These are phyloP conservation scores for Episyrphus balteatus DNA, from an alignment of 1,140 invertebrate species.

Conservation along the genomic window DNA sequence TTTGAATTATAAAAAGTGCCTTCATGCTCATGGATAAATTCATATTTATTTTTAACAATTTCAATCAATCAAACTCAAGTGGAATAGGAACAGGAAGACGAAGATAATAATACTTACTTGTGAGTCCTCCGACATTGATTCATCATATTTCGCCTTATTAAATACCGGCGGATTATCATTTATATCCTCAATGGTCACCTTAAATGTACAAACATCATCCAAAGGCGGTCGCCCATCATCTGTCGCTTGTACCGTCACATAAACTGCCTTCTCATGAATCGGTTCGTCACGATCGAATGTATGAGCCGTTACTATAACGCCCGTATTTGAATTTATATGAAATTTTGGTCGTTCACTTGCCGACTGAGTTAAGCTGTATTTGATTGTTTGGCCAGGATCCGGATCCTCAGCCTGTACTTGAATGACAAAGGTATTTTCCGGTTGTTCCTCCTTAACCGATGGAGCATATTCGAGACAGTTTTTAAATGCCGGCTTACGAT, in stretches of 20 bases:
- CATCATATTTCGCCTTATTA: conserved; percentile 60
- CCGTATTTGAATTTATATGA: conserved; percentile 60
- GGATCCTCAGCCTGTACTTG: conserved; percentile 52
- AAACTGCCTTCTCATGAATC: conserved; percentile 63
- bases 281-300: conserved; percentile 78
- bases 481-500: conserved; percentile 58
- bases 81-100: no score
- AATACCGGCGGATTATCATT: conserved; percentile 81
- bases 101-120: conserved; percentile 14
- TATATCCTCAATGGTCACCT: conserved; percentile 73
- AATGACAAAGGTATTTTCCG: conserved; percentile 46
- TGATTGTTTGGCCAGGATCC: conserved; percentile 64
- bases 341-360: conserved; percentile 66
- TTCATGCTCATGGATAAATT: no score
- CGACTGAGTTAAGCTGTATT: conserved; percentile 65
- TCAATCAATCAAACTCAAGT: no score
- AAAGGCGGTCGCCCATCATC: conserved; percentile 75
- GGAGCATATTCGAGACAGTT: conserved; percentile 54
- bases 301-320: conserved; percentile 61
- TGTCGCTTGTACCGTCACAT: conserved; percentile 60
- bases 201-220: conserved; percentile 79
- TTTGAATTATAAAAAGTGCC: no score
- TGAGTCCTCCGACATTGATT: conserved; percentile 33
- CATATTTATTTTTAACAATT: no score
- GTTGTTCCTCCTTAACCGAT: conserved; percentile 52